Evolutionary conservation across 2,888 invertebrate genomes (phyloP), one percentile per base, ranked within the genome.

Genomic region (Platynereis dumerilii): DNA sequence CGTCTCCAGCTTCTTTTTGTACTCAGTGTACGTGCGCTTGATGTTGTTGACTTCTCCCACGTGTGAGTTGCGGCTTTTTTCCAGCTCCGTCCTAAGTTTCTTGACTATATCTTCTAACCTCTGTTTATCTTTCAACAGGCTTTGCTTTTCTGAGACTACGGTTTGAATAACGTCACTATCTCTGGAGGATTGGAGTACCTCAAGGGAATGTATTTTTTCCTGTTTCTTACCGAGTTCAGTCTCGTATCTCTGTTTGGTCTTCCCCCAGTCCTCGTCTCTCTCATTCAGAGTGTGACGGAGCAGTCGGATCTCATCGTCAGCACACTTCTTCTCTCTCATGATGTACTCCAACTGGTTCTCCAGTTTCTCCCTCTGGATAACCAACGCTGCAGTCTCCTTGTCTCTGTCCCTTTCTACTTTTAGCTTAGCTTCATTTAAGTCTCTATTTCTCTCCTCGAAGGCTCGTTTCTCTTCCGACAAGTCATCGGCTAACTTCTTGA

Each of bases 71-170:
- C 72, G 67, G 10, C 67, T 70, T 28, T 76, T 73, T 29, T 77
- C 77, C 58, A 74, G 63, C 44, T 79, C 76, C 57, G 74, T 74
- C 64, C 72, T 73, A 1, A 72, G 63, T 15, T 74, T 67, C 44
- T 75, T 64, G 2, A 79, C 65, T 56, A 80, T 76, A 44, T 76
- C 75, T 10, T 68, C 67, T 17, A 80, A 69, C 39, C 75, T 76
- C 64, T 77, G 80, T 59, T 78, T 80, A 56, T 80, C 76, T 15
- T 74, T 74, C 53, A 79, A 72, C 61, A 79, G 72, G n/a, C 66
- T 71, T 48, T 81, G 76, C 12, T 80, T 76, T 62, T 82, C 82
- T 24, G 64, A 68, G 42, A 76, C 71, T 34, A 82, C 61, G 22
- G 71, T 71, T 48, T 75, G 75, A 48, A 79, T 68, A 2, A 68